phyloP scores from a whole-genome alignment of 2,888 invertebrate genomes.

The Calameuta filiformis region DNA sequence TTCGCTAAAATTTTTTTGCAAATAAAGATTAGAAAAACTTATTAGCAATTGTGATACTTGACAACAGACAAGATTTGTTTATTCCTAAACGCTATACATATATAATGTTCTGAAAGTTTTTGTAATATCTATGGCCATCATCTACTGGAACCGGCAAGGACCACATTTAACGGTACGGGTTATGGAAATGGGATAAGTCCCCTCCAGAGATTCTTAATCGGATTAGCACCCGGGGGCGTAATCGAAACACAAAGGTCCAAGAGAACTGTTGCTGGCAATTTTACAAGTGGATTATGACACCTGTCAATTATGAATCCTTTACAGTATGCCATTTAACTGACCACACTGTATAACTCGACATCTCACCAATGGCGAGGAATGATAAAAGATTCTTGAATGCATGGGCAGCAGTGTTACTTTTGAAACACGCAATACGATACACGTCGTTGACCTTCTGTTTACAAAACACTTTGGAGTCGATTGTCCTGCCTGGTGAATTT shows the following conservation, averaged over 20 bases:
- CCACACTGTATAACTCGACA: not conserved
- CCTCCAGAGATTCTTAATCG: not conserved
- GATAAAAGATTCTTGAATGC: not conserved
- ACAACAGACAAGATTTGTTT: not conserved
- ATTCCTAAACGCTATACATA: not conserved
- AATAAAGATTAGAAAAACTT: not conserved
- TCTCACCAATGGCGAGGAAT: not conserved
- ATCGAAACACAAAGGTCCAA: constrained; percentile 30
- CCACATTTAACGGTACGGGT: constrained; percentile 1
- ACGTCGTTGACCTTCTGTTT: not conserved
- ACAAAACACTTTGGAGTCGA: not conserved
- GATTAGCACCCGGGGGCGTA: constrained; percentile 31
- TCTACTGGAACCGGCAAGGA: not conserved
- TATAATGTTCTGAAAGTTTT: too few relatives aligned
- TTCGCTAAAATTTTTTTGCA: not conserved
- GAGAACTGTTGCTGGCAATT: constrained; percentile 30
- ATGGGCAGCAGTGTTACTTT: not conserved
- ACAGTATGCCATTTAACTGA: not conserved
- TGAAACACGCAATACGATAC: not conserved
- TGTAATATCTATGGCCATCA: not conserved
- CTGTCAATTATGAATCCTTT: constrained; percentile 24
- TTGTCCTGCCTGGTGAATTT: not conserved
- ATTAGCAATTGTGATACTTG: not conserved
- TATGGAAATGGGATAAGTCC: constrained; percentile 7
- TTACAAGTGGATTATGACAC: constrained; percentile 38